Percentiles rank a stretch among this genome's conserved stretches.
Conservation (phyloP, 2,797 vertebrate genomes). For the Channallabes apus region DNA sequence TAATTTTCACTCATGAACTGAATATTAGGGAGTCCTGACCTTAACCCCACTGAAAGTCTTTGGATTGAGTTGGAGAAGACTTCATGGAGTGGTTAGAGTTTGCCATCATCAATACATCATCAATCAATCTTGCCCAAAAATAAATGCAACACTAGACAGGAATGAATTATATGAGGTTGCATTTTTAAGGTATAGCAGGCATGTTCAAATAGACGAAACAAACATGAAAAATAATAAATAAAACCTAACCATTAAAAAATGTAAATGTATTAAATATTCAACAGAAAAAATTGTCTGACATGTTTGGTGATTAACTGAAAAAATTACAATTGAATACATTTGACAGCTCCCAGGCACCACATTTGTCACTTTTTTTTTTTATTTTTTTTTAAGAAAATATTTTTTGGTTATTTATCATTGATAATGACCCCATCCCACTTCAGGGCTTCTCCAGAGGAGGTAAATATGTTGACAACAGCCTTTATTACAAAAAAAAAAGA, state of each 20-base stretch:
- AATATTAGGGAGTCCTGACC: too few relatives aligned
- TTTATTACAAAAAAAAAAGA: neutral
- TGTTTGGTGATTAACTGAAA: neutral
- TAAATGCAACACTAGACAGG: too few relatives aligned
- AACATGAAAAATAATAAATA: neutral
- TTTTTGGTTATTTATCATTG: neutral
- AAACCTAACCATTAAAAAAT: neutral
- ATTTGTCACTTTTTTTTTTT: too few relatives aligned
- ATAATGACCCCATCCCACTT: neutral
- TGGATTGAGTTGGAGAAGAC: too few relatives aligned
- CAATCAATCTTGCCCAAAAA: too few relatives aligned
- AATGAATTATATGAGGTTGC: too few relatives aligned
- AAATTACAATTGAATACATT: neutral
- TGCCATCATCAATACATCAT: too few relatives aligned
- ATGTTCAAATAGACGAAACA: neutral
- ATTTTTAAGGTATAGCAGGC: too few relatives aligned
- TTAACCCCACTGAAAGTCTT: too few relatives aligned
- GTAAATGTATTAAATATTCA: neutral
- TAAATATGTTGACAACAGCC: conserved; percentile 1
- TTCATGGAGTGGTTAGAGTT: too few relatives aligned
- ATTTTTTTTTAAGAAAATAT: neutral
- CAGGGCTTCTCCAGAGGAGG: conserved; percentile 4
- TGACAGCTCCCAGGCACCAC: neutral
- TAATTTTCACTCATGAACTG: too few relatives aligned
- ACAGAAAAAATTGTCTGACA: neutral